These are phyloP conservation scores for Chalcis sispes DNA, from an alignment of 2,888 invertebrate genomes.

Conservation along the genomic window DNA sequence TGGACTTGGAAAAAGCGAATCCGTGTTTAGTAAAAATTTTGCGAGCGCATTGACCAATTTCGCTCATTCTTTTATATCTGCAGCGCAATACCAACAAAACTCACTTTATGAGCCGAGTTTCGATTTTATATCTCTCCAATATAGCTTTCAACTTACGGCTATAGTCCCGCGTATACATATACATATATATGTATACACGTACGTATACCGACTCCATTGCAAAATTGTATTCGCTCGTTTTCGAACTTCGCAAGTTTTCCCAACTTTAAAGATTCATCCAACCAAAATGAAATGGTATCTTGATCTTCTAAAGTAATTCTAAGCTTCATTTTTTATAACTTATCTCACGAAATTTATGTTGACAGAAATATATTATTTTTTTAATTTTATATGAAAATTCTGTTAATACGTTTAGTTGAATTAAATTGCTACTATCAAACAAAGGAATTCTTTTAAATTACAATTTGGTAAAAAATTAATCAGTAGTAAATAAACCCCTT, in stretches of 20 bases:
- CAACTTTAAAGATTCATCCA: not conserved
- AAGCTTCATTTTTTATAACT: too few species aligned
- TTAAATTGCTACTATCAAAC: too few species aligned
- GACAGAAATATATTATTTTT: too few species aligned
- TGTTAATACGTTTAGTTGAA: too few species aligned
- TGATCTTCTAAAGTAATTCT: too few species aligned
- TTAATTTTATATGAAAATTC: too few species aligned
- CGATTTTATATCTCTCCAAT: slow-evolving; percentile 35
- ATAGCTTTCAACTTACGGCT: slow-evolving; percentile 37
- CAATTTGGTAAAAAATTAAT: too few species aligned
- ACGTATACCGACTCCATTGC: not conserved
- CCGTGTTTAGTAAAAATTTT: slow-evolving; percentile 32
- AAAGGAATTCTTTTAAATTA: too few species aligned
- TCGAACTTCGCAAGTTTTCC: not conserved
- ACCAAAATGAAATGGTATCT: too few species aligned
- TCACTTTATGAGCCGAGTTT: slow-evolving; percentile 30
- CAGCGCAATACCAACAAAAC: slow-evolving; percentile 3
- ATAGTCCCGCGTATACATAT: slow-evolving; percentile 13
- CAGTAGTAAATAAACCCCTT: too few species aligned
- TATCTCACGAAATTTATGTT: too few species aligned
- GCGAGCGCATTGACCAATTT: slow-evolving; percentile 36
- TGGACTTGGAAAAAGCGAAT: slow-evolving; percentile 8
- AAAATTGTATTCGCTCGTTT: slow-evolving; percentile 14
- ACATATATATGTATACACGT: not conserved
- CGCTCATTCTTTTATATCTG: slow-evolving; percentile 38